Percentiles rank a stretch among this genome's conserved stretches.
These are phyloP conservation scores for Lepidothrix coronata DNA, from an alignment of 2,113 vertebrate genomes.

Conservation along the genomic window DNA sequence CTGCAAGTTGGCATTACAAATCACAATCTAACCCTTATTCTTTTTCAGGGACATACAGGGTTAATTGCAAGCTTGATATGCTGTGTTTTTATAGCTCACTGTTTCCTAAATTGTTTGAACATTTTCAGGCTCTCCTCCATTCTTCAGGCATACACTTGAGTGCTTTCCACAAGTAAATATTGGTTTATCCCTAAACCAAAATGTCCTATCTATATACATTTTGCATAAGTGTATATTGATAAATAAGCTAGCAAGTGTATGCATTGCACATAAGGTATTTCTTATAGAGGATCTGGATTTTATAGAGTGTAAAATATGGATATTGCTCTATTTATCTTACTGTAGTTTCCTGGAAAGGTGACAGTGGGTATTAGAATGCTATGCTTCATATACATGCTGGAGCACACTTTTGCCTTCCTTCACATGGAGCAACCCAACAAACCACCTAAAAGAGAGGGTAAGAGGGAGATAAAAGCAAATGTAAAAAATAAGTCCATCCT, in stretches of 20 bases:
- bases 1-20: rapidly evolving
- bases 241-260: constrained; percentile 71
- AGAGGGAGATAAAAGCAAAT: background rate
- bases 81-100: background rate
- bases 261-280: constrained; percentile 61
- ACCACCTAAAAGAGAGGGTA: background rate
- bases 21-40: background rate
- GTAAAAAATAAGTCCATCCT: background rate
- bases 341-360: constrained; percentile 67
- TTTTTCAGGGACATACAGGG: background rate
- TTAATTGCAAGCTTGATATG: background rate
- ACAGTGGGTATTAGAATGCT: constrained; percentile 61
- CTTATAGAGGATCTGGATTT: constrained; percentile 71
- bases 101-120: background rate
- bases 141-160: background rate
- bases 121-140: background rate
- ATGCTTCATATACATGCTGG: constrained; percentile 21
- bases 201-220: constrained; percentile 64
- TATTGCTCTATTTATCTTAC: constrained; percentile 82
- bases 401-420: background rate
- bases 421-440: background rate
- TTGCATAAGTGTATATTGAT: constrained; percentile 71
- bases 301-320: constrained; percentile 79
- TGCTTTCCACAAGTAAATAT: constrained; percentile 64
- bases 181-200: constrained; percentile 55